Percentiles rank a stretch among this genome's conserved stretches.
Evolutionary conservation across 2,888 invertebrate genomes (phyloP).

Genomic region (Parapristionchus giblindavisi): DNA sequence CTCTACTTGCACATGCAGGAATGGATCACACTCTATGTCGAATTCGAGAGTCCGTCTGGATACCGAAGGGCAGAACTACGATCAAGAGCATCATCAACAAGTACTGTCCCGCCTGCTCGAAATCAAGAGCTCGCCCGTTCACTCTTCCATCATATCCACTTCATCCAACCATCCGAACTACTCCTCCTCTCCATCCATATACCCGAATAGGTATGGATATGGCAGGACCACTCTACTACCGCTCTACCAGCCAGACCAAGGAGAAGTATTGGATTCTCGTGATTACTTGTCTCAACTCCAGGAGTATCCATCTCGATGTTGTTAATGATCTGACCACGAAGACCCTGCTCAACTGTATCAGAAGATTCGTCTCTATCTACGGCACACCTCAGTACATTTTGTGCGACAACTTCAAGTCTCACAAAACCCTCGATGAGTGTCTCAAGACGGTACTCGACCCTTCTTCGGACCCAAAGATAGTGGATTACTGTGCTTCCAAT

Average conservation of each 20-base stretch:
- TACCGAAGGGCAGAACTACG: not conserved
- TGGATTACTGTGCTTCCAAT: constrained; percentile 7
- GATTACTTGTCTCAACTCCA: constrained; percentile 40
- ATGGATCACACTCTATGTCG: not conserved
- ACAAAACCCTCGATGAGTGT: constrained; percentile 3
- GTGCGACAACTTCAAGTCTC: constrained; percentile 47
- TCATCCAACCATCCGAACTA: not conserved
- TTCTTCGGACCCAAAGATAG: constrained; percentile 4
- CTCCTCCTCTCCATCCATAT: constrained; percentile 1
- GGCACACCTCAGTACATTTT: constrained; percentile 39
- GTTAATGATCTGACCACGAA: constrained; percentile 36
- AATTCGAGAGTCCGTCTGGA: constrained; percentile 7
- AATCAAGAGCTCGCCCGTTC: constrained; percentile 9
- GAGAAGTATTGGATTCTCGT: constrained; percentile 38
- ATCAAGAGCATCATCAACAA: constrained; percentile 15
- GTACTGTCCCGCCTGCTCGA: constrained; percentile 2
- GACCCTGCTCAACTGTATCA: constrained; percentile 32
- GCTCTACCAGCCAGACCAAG: not conserved
- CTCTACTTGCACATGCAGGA: not conserved
- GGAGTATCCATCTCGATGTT: constrained; percentile 43
- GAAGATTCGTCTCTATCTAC: constrained; percentile 38
- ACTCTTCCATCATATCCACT: not conserved
- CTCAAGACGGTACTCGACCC: constrained; percentile 15
- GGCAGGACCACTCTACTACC: constrained; percentile 20
- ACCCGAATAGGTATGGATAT: constrained; percentile 6